These are phyloP conservation scores for Carcina quercana DNA, from an alignment of 2,888 invertebrate genomes.

Conservation along the genomic window DNA sequence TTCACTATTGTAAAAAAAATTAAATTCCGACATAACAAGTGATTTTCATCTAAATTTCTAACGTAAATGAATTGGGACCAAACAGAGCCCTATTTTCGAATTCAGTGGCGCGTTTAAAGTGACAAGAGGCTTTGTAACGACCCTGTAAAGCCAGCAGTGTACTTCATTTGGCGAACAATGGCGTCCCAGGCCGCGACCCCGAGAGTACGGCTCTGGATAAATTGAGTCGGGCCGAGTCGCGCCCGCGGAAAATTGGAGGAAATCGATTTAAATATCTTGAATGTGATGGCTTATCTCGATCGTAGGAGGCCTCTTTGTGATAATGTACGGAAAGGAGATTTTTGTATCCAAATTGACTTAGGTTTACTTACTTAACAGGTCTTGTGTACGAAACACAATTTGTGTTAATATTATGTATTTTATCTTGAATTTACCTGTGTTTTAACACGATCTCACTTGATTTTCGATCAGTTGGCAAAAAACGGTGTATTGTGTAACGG, in stretches of 20 bases:
- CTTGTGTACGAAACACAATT: not conserved
- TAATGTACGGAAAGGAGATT: no score
- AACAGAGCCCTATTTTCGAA: no score
- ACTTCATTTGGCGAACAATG: constrained; percentile 72
- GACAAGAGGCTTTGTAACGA: constrained; percentile 55
- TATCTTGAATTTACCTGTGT: constrained; percentile 11
- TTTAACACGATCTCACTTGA: no score
- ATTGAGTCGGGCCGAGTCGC: constrained; percentile 62
- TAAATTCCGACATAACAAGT: no score
- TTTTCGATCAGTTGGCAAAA: no score
- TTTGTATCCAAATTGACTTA: no score
- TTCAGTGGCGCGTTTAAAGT: no score
- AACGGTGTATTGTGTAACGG: no score
- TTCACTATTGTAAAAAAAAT: no score
- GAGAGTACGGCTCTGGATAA: constrained; percentile 63
- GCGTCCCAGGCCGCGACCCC: constrained; percentile 48
- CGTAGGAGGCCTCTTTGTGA: constrained; percentile 21
- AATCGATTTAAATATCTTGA: constrained; percentile 74
- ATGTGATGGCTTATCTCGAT: constrained; percentile 68
- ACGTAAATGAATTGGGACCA: no score
- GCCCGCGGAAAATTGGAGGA: constrained; percentile 70
- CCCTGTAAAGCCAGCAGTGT: constrained; percentile 49
- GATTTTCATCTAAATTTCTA: no score
- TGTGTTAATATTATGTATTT: constrained; percentile 10
- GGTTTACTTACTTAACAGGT: no score